Percentiles rank a stretch among this genome's conserved stretches.
phyloP scores from a whole-genome alignment of 2,888 invertebrate species.

The Drosophila heteroneura region DNA sequence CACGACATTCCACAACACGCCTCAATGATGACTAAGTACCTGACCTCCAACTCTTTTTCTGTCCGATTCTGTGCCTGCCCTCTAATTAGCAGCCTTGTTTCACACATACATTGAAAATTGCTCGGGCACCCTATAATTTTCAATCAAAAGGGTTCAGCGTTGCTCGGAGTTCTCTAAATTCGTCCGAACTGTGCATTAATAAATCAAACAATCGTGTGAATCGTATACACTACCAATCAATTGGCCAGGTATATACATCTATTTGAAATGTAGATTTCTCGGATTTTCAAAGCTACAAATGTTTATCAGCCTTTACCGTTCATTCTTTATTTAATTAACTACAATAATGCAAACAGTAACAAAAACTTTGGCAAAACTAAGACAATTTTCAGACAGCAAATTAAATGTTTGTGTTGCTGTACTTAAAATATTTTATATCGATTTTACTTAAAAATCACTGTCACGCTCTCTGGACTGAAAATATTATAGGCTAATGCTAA shows the following conservation, averaged over 20 bases:
- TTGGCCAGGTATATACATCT: slow-evolving; percentile 20
- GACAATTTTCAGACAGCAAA: neutral
- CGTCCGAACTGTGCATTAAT: slow-evolving; percentile 61
- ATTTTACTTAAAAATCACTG: neutral
- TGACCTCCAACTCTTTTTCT: slow-evolving; percentile 20
- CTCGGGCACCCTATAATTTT: slow-evolving; percentile 71
- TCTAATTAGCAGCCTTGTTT: slow-evolving; percentile 74
- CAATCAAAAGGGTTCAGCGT: slow-evolving; percentile 66
- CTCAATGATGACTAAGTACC: slow-evolving; percentile 35
- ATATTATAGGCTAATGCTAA: neutral
- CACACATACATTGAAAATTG: slow-evolving; percentile 74
- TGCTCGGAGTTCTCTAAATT: slow-evolving; percentile 29
- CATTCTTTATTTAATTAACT: neutral
- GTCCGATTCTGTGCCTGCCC: slow-evolving; percentile 12
- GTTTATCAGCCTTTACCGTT: neutral
- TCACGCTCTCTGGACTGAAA: neutral
- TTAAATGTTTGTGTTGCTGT: too few relatives aligned
- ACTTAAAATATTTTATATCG: neutral
- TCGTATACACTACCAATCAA: slow-evolving; percentile 52
- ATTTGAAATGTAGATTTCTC: neutral
- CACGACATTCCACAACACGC: slow-evolving; percentile 65
- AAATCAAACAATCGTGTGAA: slow-evolving; percentile 81
- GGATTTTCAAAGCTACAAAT: neutral
- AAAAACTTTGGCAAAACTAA: too few relatives aligned
- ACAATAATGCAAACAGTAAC: neutral